Conservation (phyloP, 2,797 vertebrate species). For the Carduelis carduelis region DNA sequence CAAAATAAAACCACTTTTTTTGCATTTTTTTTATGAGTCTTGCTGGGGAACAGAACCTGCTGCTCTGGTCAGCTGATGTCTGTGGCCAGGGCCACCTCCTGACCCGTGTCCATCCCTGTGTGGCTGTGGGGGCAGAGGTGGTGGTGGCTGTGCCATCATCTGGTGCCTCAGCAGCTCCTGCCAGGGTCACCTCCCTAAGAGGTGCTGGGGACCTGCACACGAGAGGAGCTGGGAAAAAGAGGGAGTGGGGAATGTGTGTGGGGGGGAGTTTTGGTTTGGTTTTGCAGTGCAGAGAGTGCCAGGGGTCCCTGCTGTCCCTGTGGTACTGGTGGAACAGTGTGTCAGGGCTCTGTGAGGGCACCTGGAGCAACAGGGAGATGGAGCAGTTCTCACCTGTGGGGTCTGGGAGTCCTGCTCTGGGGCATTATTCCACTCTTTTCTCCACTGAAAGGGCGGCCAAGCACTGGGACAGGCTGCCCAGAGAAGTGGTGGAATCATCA, state of each 20-base stretch:
- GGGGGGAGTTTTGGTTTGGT: neutral
- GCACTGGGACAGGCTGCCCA: neutral
- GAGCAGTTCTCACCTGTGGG: too few species aligned
- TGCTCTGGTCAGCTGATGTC: fast-evolving
- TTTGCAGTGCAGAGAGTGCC: neutral
- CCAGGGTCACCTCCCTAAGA: fast-evolving
- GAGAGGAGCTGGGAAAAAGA: neutral
- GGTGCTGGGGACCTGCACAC: fast-evolving
- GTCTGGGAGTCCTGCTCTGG: neutral
- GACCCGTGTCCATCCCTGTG: fast-evolving
- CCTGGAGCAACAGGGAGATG: neutral
- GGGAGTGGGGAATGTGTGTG: neutral
- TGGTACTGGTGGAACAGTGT: neutral
- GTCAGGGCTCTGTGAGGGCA: neutral
- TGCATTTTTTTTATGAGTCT: neutral
- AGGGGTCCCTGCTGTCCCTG: neutral
- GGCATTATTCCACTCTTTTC: fast-evolving
- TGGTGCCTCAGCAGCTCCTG: fast-evolving
- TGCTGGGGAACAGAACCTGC: neutral
- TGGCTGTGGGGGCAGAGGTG: neutral
- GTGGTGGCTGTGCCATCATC: neutral
- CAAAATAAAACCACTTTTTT: neutral
- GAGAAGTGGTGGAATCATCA: too few species aligned
- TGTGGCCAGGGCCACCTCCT: neutral
- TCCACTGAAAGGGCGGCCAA: too few species aligned